Evolutionary conservation across 2,888 invertebrate species (phyloP).

Genomic region (Meteorus colon): DNA sequence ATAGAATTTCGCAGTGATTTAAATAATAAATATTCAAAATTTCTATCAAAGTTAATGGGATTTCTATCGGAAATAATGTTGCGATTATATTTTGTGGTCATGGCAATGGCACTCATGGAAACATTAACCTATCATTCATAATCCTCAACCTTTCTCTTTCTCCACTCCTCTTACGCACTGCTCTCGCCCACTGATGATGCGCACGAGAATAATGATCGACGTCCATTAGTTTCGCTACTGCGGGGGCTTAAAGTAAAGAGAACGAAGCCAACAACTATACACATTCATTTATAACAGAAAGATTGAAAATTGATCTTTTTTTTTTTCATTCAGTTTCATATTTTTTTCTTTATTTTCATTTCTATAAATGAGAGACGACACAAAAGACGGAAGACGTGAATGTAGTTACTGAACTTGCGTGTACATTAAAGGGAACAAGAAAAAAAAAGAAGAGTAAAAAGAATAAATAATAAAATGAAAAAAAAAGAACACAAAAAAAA

Average conservation of each 20-base stretch:
- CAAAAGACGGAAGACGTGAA: slow-evolving; percentile 20
- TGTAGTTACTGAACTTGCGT: slow-evolving; percentile 33
- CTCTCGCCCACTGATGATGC: slow-evolving; percentile 39
- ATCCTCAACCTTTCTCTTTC: not conserved
- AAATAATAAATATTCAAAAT: too few relatives aligned
- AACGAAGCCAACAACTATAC: slow-evolving; percentile 30
- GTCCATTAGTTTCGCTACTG: slow-evolving; percentile 57
- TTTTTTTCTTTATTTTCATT: not conserved
- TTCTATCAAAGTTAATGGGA: too few relatives aligned
- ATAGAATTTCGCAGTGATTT: too few relatives aligned
- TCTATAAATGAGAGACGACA: not conserved
- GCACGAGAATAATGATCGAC: slow-evolving; percentile 57
- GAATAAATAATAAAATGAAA: slow-evolving; percentile 44
- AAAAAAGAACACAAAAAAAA: slow-evolving; percentile 15
- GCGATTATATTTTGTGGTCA: too few relatives aligned
- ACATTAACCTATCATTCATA: slow-evolving; percentile 36
- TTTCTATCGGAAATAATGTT: too few relatives aligned
- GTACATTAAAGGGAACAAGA: slow-evolving; percentile 17
- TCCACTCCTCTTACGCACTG: not conserved
- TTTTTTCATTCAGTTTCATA: not conserved
- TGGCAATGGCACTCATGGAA: slow-evolving; percentile 42
- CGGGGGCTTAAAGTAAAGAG: slow-evolving; percentile 12
- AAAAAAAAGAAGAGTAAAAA: slow-evolving; percentile 29
- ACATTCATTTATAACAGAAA: not conserved
- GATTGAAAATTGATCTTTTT: not conserved